Conservation (phyloP, 2,113 vertebrate species). For the Sitta europaea region DNA sequence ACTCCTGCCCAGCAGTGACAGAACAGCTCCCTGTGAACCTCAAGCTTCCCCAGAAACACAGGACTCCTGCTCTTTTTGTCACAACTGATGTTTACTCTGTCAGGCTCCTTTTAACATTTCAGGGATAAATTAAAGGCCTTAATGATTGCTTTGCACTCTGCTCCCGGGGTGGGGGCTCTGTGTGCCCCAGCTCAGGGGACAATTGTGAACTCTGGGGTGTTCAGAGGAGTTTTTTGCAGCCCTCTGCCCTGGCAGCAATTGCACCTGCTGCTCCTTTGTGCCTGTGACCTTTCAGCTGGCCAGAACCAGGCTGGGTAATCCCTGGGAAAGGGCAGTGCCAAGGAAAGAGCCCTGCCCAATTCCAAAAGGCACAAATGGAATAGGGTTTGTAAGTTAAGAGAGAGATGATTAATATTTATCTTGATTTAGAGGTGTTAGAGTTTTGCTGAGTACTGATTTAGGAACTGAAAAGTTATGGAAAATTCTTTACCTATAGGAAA, state of each 20-base stretch:
- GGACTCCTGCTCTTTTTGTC: neutral
- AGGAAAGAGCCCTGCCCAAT: neutral
- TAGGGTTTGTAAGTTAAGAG: neutral
- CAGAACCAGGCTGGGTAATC: neutral
- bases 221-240: neutral
- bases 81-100: constrained; percentile 20
- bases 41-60: neutral
- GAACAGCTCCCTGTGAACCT: constrained; percentile 1
- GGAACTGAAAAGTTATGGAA: neutral
- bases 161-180: neutral
- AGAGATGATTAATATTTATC: neutral
- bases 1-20: neutral
- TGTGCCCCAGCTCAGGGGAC: neutral
- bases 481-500: neutral
- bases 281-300: constrained; percentile 29
- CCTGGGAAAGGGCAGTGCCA: constrained; percentile 22
- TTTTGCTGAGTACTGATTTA: neutral
- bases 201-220: neutral
- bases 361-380: neutral
- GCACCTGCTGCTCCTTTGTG: constrained; percentile 29
- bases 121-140: constrained; percentile 19
- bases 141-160: constrained; percentile 15
- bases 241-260: neutral
- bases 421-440: neutral
- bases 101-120: constrained; percentile 43